These are phyloP conservation scores for Echiichthys vipera DNA, from an alignment of 2,797 vertebrate genomes.

Conservation along the genomic window DNA sequence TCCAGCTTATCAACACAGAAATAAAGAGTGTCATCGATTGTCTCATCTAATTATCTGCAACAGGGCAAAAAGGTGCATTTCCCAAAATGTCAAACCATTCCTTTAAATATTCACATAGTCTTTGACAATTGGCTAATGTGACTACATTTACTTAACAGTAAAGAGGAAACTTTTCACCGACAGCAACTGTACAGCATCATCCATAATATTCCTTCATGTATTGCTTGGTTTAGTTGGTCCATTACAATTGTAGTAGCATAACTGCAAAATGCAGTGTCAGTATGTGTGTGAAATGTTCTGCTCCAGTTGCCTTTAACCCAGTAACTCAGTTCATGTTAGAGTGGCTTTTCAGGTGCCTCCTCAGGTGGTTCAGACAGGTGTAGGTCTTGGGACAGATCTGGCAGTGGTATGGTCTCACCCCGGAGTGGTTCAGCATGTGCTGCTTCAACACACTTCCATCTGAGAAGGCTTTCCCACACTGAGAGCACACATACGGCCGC, in stretches of 20 bases:
- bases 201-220: constrained; percentile 27
- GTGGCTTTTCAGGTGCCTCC: constrained; percentile 83
- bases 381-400: constrained; percentile 85
- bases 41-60: background rate
- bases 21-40: background rate
- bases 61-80: background rate
- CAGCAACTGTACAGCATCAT: constrained; percentile 8
- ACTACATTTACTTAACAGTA: constrained; percentile 20
- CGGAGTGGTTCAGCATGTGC: constrained; percentile 84
- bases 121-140: background rate
- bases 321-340: constrained; percentile 71
- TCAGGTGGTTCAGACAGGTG: constrained; percentile 83
- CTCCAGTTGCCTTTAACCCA: background rate
- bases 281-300: background rate
- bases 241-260: background rate
- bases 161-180: constrained; percentile 2
- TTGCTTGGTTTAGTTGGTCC: constrained; percentile 49
- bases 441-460: constrained; percentile 82
- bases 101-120: constrained; percentile 11
- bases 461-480: constrained; percentile 83
- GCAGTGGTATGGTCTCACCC: constrained; percentile 82
- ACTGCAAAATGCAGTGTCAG: constrained; percentile 12
- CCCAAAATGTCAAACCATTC: constrained; percentile 9
- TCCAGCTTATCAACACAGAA: no score
- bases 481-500: constrained; percentile 79